phyloP scores from a whole-genome alignment of 2,888 invertebrate genomes.

The Dascillus cervinus region DNA sequence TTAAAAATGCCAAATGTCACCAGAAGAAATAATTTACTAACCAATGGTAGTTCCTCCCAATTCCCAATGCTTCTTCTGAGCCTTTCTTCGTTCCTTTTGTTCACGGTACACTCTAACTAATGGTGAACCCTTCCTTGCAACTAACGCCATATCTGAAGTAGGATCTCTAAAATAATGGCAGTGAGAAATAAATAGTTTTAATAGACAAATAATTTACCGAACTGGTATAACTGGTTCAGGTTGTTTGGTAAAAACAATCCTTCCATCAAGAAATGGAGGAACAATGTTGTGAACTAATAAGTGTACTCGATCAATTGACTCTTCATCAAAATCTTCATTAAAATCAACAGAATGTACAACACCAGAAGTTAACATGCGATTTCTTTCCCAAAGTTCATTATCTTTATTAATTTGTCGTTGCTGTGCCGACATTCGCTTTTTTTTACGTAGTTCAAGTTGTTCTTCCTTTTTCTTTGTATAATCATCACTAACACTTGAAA shows the following conservation, averaged over 20 bases:
- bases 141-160: constrained; percentile 94
- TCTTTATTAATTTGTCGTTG: constrained; percentile 96
- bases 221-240: constrained; percentile 98
- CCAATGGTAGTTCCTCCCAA: constrained; percentile 92
- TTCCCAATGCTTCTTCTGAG: constrained; percentile 99
- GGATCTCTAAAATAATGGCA: constrained; percentile 60
- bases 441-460: constrained; percentile 81
- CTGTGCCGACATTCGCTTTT: constrained; percentile 89
- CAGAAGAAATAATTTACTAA: too few relatives aligned
- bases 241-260: constrained; percentile 98
- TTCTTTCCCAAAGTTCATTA: constrained; percentile 98
- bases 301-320: constrained; percentile 90
- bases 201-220: constrained; percentile 37
- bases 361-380: constrained; percentile 92
- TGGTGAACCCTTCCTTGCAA: constrained; percentile 88
- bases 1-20: too few relatives aligned
- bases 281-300: constrained; percentile 95
- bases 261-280: constrained; percentile 96
- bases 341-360: constrained; percentile 85
- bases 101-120: constrained; percentile 87
- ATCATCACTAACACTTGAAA: constrained; percentile 80
- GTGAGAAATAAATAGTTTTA: constrained; percentile 1
- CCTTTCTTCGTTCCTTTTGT: constrained; percentile 92
- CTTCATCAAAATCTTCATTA: constrained; percentile 92
- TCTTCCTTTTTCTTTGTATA: constrained; percentile 91